Conservation (phyloP, 1,140 invertebrate genomes). For the Apis dorsata region DNA sequence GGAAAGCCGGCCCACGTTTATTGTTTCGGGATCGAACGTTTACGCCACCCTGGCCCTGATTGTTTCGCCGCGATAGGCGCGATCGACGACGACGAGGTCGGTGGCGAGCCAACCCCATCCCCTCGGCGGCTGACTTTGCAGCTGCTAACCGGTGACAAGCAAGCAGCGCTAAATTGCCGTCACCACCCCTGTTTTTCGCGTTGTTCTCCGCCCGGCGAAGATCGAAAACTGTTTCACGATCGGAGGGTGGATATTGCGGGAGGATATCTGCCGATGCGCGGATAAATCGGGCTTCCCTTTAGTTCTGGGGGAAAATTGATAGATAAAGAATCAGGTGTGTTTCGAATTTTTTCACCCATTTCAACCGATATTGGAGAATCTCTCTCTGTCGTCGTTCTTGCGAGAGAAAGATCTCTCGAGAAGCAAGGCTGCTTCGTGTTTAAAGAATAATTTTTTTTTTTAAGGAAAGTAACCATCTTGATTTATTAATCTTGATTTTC, state of each 20-base stretch:
- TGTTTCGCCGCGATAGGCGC: conserved; percentile 59
- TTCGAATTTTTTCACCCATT: not conserved
- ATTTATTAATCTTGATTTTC: too few species aligned
- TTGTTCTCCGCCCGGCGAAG: not conserved
- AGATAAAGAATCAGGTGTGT: not conserved
- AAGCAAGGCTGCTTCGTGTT: too few species aligned
- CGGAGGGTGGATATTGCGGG: conserved; percentile 18
- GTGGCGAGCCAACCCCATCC: not conserved
- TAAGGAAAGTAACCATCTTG: too few species aligned
- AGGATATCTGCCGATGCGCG: not conserved
- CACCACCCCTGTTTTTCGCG: conserved; percentile 23
- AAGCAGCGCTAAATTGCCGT: conserved; percentile 33
- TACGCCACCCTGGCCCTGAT: conserved; percentile 46
- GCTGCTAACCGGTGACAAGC: conserved; percentile 33
- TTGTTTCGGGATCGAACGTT: conserved; percentile 59
- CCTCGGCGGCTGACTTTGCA: conserved; percentile 20
- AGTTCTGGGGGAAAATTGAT: not conserved
- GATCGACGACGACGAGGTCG: conserved; percentile 3
- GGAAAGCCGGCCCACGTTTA: conserved; percentile 40
- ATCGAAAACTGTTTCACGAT: not conserved
- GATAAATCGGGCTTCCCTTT: not conserved
- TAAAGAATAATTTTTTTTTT: too few species aligned
- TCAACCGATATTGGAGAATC: too few species aligned
- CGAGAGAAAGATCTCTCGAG: too few species aligned
- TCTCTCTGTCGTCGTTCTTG: too few species aligned